These are phyloP conservation scores for Spermophilus dauricus DNA, from an alignment of 2,113 vertebrate species.

Conservation along the genomic window DNA sequence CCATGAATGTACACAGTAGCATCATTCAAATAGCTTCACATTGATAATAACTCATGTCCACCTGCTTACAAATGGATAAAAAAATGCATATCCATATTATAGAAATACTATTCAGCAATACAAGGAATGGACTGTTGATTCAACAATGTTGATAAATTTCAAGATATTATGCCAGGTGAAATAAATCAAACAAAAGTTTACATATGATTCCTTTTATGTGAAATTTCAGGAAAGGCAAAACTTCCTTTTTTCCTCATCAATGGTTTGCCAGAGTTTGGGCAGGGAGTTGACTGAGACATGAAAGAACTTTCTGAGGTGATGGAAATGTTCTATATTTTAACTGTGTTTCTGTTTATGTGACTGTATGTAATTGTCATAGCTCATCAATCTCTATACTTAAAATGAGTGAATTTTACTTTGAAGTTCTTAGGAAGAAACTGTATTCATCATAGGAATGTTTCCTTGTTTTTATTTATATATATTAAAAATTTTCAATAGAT, in stretches of 20 bases:
- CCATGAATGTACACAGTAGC: too few relatives aligned
- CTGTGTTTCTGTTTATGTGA: background rate
- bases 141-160: background rate
- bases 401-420: background rate
- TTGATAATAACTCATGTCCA: background rate
- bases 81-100: background rate
- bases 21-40: background rate
- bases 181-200: background rate
- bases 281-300: background rate
- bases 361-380: background rate
- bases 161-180: background rate
- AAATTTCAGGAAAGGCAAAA: background rate
- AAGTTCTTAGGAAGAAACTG: background rate
- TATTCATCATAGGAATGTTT: background rate
- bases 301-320: background rate
- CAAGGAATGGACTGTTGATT: background rate
- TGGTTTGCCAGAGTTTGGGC: background rate
- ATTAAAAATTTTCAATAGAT: background rate
- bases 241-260: background rate
- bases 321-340: background rate
- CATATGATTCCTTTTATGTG: background rate
- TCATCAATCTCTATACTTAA: background rate
- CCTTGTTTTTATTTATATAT: background rate
- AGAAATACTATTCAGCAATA: background rate
- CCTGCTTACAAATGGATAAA: background rate